phyloP scores from a whole-genome alignment of 2,113 vertebrate species.

The Crypturellus undulatus region DNA sequence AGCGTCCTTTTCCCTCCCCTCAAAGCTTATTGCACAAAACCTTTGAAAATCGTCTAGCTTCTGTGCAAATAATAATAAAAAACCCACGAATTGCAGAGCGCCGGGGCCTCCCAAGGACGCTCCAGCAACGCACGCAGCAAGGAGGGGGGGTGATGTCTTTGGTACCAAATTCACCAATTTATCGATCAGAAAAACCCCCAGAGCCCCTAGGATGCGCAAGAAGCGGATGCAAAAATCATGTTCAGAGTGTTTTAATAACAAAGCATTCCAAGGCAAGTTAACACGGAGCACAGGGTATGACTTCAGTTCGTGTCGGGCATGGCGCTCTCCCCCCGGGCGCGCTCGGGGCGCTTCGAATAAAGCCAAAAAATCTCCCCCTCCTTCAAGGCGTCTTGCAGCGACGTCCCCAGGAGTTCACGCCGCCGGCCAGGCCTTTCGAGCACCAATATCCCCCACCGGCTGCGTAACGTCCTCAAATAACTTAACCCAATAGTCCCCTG shows the following conservation, averaged over 20 bases:
- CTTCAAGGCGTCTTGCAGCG: conserved; percentile 52
- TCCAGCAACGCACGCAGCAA: not conserved
- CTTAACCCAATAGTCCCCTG: conserved; percentile 66
- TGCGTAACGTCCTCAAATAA: conserved; percentile 65
- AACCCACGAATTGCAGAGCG: conserved; percentile 27
- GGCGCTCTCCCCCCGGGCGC: not conserved
- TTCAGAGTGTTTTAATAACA: conserved; percentile 55
- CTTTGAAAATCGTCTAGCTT: conserved; percentile 3
- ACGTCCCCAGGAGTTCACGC: conserved; percentile 46
- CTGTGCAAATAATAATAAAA: conserved; percentile 28
- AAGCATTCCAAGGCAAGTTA: conserved; percentile 48
- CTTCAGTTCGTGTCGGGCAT: not conserved
- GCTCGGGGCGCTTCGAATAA: conserved; percentile 1
- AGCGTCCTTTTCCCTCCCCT: not conserved
- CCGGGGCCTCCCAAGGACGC: not conserved
- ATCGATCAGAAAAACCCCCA: conserved; percentile 14
- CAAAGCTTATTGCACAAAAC: conserved; percentile 42
- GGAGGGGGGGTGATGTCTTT: conserved; percentile 40
- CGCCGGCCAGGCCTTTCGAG: conserved; percentile 55
- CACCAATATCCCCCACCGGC: conserved; percentile 56
- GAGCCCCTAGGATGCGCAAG: conserved; percentile 1
- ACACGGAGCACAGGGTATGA: not conserved
- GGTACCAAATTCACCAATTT: conserved; percentile 50
- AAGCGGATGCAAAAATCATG: conserved; percentile 4
- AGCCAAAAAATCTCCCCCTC: not conserved